Evolutionary conservation across 2,113 vertebrate species (phyloP), one percentile per base, ranked within the genome.

Genomic region (Sinocyclocheilus rhinocerous): DNA sequence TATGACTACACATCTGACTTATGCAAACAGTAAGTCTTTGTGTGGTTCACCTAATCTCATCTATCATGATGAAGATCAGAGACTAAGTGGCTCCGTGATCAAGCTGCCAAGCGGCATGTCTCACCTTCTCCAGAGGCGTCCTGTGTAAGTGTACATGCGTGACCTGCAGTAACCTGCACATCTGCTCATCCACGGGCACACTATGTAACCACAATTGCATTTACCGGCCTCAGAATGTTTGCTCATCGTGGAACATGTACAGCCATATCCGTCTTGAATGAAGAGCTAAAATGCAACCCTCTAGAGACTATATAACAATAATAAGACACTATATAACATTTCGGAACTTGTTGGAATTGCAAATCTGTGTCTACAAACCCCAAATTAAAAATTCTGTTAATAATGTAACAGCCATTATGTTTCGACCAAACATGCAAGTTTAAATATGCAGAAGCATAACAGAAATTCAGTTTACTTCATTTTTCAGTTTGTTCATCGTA

Each of bases 11-110:
- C 16, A 59, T 22, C 18, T 63, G 12, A 42, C 70, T 82, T 76
- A 50, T 81, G 59, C 48, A 65, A 52, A 76, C 57, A 76, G 59
- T 55, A 13, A 48, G 11, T 20, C 55, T 76, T 84, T 81, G 72
- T 84, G 70, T 45, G 42, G 11, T 76, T 45, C 52, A 45, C 73
- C 67, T 87, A 67, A 87, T 87, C 72, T 83, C 57, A 29, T 83
- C 85, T 83, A 82, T 77, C 85, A 83, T 11, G 22, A 67, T 42
- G 70, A 59, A 61, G 70, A 83, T 82, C 50, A 75, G 79, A 76
- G 61, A 77, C 59, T 45, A 85, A 85, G 57, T 78, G 75, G 75
- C 76, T 69, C 18, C 45, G 10, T n/a, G 76, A 85, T 85, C 45
- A 24, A 76, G 42, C 73, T 85, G 83, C 73, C 83, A 76, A 65